Evolutionary conservation across 1,140 invertebrate species (phyloP), one percentile per base, ranked within the genome.

Genomic region (Sycophila sp.): DNA sequence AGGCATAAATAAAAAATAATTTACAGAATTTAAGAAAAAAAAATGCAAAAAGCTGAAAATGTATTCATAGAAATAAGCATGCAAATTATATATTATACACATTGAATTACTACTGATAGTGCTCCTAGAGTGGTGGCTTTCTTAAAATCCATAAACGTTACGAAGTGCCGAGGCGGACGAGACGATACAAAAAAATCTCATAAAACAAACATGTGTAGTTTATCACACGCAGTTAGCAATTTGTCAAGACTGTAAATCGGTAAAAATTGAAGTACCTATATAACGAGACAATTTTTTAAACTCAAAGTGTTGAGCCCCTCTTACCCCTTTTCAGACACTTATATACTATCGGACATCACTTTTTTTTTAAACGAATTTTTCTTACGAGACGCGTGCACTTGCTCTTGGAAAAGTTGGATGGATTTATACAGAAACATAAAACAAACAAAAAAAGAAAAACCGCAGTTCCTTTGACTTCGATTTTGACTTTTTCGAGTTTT

Each of bases 211-310:
- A n/a, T 75, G 71, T 80, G 73, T 80, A 80, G 75, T 75, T n/a
- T n/a, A 63, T 13, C 32, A 76, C 76, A 81, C 75, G 75, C 74
- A 80, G 69, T 79, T n/a, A 81, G 76, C 70, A 81, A 80, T 80
- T 82, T 76, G 73, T 77, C 74, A 82, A 83, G 77, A 82, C 80
- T 83, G 78, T 81, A 80, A 80, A 79, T 81, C 71, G 73, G 60
- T 74, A 60, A 68, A 73, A 68, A 64, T 70, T 73, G 49, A 71
- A 66, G 26, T 64, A 71, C 17, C 34, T 63, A 63, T n/a, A n/a
- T n/a, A n/a, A n/a, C n/a, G 17, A 51, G 11, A 70, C 7, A 64
- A 56, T 70, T 70, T 70, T 69, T 55, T 63, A 40, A 69, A 66
- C 60, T 42, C 26, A 51, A 71, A 62, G 19, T 45, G 28, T 47